These are phyloP conservation scores for Lutjanus campechanus DNA, from an alignment of 2,797 vertebrate species.

Conservation along the genomic window DNA sequence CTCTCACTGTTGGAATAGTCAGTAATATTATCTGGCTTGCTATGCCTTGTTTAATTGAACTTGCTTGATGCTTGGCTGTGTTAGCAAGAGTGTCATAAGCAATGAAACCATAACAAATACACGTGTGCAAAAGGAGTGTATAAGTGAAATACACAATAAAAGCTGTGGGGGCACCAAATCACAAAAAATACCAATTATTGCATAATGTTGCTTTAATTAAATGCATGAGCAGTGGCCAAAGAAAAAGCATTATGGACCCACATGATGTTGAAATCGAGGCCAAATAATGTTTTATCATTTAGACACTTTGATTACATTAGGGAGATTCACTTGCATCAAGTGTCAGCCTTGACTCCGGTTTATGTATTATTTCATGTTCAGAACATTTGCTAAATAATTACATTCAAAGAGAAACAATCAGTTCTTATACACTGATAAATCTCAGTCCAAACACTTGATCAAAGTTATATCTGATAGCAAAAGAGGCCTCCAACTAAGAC, in stretches of 20 bases:
- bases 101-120: no score
- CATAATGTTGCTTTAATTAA: neutral
- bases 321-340: slow-evolving; percentile 27
- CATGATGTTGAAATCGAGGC: slow-evolving; percentile 36
- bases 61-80: no score
- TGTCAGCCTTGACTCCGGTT: slow-evolving; percentile 14
- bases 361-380: slow-evolving; percentile 50
- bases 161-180: no score
- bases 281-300: slow-evolving; percentile 38
- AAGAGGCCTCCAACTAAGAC: slow-evolving; percentile 54
- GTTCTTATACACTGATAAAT: slow-evolving; percentile 54
- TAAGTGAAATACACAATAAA: neutral
- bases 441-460: slow-evolving; percentile 74
- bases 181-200: no score
- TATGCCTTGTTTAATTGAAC: no score
- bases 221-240: slow-evolving; percentile 20
- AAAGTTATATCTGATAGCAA: slow-evolving; percentile 68
- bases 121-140: neutral
- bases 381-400: slow-evolving; percentile 65
- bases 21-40: no score
- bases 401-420: slow-evolving; percentile 56
- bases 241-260: slow-evolving; percentile 4
- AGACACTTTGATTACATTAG: slow-evolving; percentile 45
- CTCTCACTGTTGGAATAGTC: no score
- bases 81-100: no score